Conservation (phyloP, 2,797 vertebrate genomes). For the Coregonus ussuriensis region DNA sequence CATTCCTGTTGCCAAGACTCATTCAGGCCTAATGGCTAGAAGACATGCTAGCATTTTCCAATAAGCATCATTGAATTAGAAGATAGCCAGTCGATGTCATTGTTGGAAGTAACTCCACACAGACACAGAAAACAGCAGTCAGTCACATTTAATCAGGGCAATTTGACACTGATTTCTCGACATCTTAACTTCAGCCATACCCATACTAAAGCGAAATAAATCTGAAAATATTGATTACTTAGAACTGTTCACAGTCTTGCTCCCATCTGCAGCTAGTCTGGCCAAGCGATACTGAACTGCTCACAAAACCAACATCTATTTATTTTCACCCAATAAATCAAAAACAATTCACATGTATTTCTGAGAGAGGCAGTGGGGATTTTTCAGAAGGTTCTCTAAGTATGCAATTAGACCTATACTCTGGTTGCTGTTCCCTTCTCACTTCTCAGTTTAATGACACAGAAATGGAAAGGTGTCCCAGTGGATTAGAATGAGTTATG, state of each 20-base stretch:
- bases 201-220: neutral
- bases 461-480: constrained; percentile 4
- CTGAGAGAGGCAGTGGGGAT: neutral
- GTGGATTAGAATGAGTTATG: neutral
- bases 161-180: neutral
- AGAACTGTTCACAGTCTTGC: neutral
- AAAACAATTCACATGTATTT: neutral
- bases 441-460: neutral
- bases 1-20: neutral
- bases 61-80: too few species aligned
- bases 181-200: neutral
- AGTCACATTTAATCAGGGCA: constrained; percentile 23
- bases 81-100: too few species aligned
- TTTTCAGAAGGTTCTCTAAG: neutral
- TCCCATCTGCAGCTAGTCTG: too few species aligned
- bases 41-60: too few species aligned
- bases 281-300: too few species aligned
- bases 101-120: constrained; percentile 16
- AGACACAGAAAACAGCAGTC: constrained; percentile 15
- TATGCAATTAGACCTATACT: neutral
- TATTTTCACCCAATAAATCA: too few species aligned
- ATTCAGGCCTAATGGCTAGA: neutral
- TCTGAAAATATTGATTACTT: neutral
- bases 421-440: neutral
- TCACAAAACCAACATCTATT: too few species aligned